Percentiles rank a stretch among this genome's conserved stretches.
These are phyloP conservation scores for Seriola aureovittata DNA, from an alignment of 2,113 vertebrate species.

Conservation along the genomic window DNA sequence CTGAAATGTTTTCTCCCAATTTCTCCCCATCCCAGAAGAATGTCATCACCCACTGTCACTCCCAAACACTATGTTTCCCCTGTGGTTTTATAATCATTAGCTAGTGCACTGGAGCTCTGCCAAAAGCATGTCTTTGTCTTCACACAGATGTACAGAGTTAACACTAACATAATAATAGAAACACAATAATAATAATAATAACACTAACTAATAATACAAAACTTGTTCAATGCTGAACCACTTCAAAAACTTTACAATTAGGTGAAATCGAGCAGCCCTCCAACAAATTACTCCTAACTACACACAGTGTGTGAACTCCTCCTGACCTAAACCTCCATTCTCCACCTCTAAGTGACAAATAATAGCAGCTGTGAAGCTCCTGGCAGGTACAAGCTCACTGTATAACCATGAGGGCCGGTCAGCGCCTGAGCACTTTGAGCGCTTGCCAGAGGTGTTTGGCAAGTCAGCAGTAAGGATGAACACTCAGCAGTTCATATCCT, in stretches of 20 bases:
- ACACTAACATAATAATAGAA: neutral
- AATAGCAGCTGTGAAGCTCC: slow-evolving; percentile 35
- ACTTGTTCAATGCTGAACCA: neutral
- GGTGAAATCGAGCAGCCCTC: neutral
- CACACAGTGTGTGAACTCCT: slow-evolving; percentile 30
- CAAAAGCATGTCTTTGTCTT: neutral
- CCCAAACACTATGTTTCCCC: neutral
- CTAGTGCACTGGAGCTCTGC: neutral
- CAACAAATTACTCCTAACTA: slow-evolving; percentile 15
- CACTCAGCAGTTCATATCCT: slow-evolving; percentile 67
- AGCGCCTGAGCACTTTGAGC: slow-evolving; percentile 54
- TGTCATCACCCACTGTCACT: slow-evolving; percentile 5
- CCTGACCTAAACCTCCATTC: slow-evolving; percentile 38
- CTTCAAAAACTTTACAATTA: neutral
- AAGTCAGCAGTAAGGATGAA: slow-evolving; percentile 71
- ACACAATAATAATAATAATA: neutral
- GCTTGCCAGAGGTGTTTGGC: slow-evolving; percentile 65
- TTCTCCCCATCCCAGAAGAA: neutral
- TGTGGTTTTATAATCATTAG: slow-evolving; percentile 13
- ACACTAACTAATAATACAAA: neutral
- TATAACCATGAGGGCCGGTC: slow-evolving; percentile 33
- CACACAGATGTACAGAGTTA: neutral
- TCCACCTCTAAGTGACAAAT: slow-evolving; percentile 58
- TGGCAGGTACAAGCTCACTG: slow-evolving; percentile 45
- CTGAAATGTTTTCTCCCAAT: neutral